phyloP scores from a whole-genome alignment of 2,888 invertebrate species.

The Scrobipalpa atriplicella region DNA sequence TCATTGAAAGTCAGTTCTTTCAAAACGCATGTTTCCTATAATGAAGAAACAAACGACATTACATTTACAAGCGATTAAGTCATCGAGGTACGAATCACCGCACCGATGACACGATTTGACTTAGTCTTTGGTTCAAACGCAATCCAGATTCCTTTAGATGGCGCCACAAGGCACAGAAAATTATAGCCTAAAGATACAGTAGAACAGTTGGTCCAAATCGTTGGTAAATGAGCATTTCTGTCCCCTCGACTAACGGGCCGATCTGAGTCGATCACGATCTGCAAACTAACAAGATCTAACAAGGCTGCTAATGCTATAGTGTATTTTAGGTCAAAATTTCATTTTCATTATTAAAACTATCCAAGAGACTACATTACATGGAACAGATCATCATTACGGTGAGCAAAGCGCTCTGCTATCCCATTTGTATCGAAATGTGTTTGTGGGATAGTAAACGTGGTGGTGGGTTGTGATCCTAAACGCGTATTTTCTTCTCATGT shows the following conservation, averaged over 20 bases:
- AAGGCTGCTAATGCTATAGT: conserved; percentile 40
- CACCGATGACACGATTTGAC: background rate
- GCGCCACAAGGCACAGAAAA: conserved; percentile 10
- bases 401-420: too few species aligned
- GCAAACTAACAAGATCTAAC: conserved; percentile 50
- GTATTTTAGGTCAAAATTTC: background rate
- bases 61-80: background rate
- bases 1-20: background rate
- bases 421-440: too few species aligned
- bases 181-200: background rate
- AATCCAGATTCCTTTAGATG: conserved; percentile 7
- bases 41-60: background rate
- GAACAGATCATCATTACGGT: too few species aligned
- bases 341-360: too few species aligned
- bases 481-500: too few species aligned
- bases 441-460: too few species aligned
- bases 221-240: conserved; percentile 19
- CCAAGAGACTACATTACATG: too few species aligned
- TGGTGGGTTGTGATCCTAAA: too few species aligned
- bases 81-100: background rate
- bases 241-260: conserved; percentile 19
- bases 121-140: background rate
- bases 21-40: background rate
- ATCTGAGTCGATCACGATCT: conserved; percentile 51
- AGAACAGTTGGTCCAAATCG: conserved; percentile 11